phyloP scores from a whole-genome alignment of 2,113 vertebrate genomes.

The Phoenicopterus ruber region DNA sequence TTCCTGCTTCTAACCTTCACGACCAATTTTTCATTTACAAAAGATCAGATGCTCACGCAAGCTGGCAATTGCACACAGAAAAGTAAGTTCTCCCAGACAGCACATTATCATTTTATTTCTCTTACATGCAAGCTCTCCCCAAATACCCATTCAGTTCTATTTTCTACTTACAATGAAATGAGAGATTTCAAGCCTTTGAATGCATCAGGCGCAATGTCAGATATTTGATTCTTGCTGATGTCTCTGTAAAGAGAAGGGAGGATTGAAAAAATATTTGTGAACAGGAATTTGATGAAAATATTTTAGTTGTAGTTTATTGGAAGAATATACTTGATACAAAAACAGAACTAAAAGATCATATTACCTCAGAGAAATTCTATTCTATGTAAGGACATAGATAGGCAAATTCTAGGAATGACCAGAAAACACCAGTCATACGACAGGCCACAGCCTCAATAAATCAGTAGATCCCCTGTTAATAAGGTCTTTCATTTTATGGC shows the following conservation, averaged over 20 bases:
- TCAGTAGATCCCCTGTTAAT: background rate
- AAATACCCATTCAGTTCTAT: background rate
- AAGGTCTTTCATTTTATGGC: background rate
- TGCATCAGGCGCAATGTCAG: conserved; percentile 92
- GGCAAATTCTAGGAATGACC: background rate
- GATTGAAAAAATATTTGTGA: background rate
- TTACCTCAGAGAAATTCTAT: background rate
- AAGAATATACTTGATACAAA: background rate
- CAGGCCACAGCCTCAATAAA: background rate
- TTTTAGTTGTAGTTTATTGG: background rate
- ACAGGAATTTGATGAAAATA: background rate
- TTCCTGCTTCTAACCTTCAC: conserved; percentile 20
- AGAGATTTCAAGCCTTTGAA: conserved; percentile 96
- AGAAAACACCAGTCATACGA: background rate
- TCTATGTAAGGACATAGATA: background rate
- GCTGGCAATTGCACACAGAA: conserved; percentile 53
- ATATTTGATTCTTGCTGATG: conserved; percentile 99
- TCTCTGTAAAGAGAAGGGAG: conserved; percentile 80
- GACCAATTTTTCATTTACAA: conserved; percentile 66
- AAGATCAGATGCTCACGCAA: conserved; percentile 71
- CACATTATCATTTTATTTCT: conserved; percentile 39
- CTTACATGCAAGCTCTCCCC: background rate
- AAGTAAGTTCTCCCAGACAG: conserved; percentile 51
- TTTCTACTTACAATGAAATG: conserved; percentile 92
- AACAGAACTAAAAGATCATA: background rate